phyloP scores from a whole-genome alignment of 2,888 invertebrate species.

The Caenorhabditis virilis region DNA sequence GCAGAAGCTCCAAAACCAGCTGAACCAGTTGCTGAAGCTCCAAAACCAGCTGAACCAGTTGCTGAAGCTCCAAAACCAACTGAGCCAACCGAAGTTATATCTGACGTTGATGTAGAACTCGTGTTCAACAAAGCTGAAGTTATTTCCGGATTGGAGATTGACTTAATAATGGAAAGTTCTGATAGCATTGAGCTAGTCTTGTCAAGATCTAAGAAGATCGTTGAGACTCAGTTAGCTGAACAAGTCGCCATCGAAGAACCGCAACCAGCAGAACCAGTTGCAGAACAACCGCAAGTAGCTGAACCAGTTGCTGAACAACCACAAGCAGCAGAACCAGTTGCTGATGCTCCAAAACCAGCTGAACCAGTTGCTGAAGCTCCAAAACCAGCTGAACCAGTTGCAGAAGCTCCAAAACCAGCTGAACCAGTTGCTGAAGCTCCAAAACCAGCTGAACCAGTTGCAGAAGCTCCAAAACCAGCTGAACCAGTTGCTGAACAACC shows the following conservation, averaged over 20 bases:
- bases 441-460: neutral
- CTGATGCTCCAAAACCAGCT: conserved; percentile 5
- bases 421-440: neutral
- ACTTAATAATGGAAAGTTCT: no score
- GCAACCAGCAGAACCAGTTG: conserved; percentile 4
- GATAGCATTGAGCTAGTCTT: no score
- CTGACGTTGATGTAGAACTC: no score
- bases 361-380: conserved; percentile 4
- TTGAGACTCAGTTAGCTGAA: no score
- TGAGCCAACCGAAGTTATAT: neutral
- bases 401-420: no score
- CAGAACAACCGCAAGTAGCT: neutral
- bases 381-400: conserved; percentile 1
- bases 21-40: neutral
- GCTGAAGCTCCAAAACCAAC: neutral
- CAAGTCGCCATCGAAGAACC: conserved; percentile 12
- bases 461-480: conserved; percentile 4
- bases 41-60: conserved; percentile 3
- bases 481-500: neutral
- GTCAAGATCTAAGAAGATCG: no score
- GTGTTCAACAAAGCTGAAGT: no score
- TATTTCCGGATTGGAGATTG: no score
- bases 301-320: neutral
- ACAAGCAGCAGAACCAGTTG: conserved; percentile 1
- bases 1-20: conserved; percentile 4